Conservation (phyloP, 1,140 invertebrate species). For the Leucophenga varia region DNA sequence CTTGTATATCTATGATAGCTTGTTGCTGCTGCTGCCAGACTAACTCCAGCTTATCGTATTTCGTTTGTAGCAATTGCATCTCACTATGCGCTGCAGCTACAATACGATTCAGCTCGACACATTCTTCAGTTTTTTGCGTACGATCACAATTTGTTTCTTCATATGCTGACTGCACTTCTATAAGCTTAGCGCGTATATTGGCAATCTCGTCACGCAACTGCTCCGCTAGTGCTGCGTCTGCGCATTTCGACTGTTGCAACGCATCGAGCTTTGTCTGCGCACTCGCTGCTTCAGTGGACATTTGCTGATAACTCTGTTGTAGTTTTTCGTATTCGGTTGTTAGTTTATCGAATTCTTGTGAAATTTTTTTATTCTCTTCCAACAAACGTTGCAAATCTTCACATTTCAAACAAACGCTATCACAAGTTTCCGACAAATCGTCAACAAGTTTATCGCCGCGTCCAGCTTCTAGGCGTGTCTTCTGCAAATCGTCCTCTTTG, state of each 20-base stretch:
- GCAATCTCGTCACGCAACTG: slow-evolving; percentile 24
- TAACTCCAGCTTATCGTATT: slow-evolving; percentile 22
- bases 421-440: too few relatives aligned
- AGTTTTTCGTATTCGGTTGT: slow-evolving; percentile 7
- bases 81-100: slow-evolving; percentile 17
- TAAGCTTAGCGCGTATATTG: slow-evolving; percentile 16
- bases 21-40: slow-evolving; percentile 14
- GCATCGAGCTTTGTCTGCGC: background rate
- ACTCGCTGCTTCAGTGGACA: background rate
- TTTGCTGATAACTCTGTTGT: background rate
- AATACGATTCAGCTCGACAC: slow-evolving; percentile 17
- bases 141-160: slow-evolving; percentile 19
- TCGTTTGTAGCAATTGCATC: slow-evolving; percentile 17
- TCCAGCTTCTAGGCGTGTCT: slow-evolving; percentile 25
- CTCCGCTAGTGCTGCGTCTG: slow-evolving; percentile 21
- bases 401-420: slow-evolving; percentile 33
- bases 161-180: slow-evolving; percentile 21
- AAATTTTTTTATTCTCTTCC: slow-evolving; percentile 13
- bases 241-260: background rate
- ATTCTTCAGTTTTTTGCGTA: slow-evolving; percentile 13
- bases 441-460: too few relatives aligned
- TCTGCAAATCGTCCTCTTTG: slow-evolving; percentile 15
- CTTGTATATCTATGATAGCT: slow-evolving; percentile 18
- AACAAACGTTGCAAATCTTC: slow-evolving; percentile 25
- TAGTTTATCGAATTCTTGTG: slow-evolving; percentile 8